These are phyloP conservation scores for Mactromeris polynyma DNA, from an alignment of 2,888 invertebrate genomes.

Conservation along the genomic window DNA sequence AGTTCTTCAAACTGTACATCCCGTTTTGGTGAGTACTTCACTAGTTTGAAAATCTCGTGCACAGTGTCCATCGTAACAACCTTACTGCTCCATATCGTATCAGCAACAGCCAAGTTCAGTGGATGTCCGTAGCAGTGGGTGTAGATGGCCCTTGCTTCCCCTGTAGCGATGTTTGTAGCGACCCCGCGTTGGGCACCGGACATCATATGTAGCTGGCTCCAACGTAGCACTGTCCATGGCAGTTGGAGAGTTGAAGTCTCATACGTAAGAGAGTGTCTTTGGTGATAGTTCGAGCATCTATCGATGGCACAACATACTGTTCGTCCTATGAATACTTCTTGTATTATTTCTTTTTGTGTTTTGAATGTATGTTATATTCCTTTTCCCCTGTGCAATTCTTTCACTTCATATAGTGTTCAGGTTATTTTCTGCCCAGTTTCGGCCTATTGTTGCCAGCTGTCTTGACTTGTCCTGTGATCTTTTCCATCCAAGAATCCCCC, in stretches of 20 bases:
- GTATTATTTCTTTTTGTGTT: too few species aligned
- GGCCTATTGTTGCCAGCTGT: too few species aligned
- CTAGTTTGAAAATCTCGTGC: conserved; percentile 63
- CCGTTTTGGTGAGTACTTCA: conserved; percentile 64
- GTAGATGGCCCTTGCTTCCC: conserved; percentile 57
- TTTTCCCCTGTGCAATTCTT: too few species aligned
- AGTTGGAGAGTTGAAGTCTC: conserved; percentile 59
- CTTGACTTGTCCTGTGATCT: too few species aligned
- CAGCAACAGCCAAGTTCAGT: conserved; percentile 58
- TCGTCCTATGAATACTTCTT: conserved; percentile 73
- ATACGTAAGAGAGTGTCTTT: conserved; percentile 62
- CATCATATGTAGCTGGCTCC: conserved; percentile 59
- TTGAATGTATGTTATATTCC: too few species aligned
- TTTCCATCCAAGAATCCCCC: too few species aligned
- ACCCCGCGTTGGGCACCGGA: conserved; percentile 60
- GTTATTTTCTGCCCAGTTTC: too few species aligned
- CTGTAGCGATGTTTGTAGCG: conserved; percentile 22
- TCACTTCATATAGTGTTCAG: too few species aligned
- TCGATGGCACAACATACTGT: conserved; percentile 53
- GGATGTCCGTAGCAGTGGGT: conserved; percentile 67
- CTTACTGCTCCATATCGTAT: too few species aligned
- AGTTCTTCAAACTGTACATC: conserved; percentile 53
- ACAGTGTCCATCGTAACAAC: conserved; percentile 58
- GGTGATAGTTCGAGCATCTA: conserved; percentile 52
- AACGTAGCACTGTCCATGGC: conserved; percentile 68